phyloP scores from a whole-genome alignment of 2,113 vertebrate genomes.

The Cephalopterus ornatus region DNA sequence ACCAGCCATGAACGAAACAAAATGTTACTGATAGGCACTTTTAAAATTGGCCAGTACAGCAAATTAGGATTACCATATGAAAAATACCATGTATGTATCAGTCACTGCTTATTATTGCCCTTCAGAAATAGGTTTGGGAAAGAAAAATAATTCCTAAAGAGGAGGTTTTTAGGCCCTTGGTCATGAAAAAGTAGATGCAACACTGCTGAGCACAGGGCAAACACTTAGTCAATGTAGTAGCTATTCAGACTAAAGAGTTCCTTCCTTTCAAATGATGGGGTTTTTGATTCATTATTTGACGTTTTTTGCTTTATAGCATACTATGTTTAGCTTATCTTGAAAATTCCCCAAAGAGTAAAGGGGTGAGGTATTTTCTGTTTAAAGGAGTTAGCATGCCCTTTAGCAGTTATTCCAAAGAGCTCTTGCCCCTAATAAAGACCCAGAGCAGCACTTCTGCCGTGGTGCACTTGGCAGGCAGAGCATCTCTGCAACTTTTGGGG shows the following conservation, averaged over 20 bases:
- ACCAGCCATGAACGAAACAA: background rate
- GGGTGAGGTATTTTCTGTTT: background rate
- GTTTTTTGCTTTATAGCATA: background rate
- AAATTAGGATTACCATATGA: background rate
- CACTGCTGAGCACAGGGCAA: background rate
- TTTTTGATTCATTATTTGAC: background rate
- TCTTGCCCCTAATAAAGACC: background rate
- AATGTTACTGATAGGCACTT: background rate
- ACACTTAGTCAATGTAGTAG: background rate
- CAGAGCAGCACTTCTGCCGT: accelerated
- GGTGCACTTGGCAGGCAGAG: background rate
- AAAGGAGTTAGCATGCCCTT: background rate
- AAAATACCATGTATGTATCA: background rate
- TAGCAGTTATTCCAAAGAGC: background rate
- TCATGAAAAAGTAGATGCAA: background rate
- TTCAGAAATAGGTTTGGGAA: background rate
- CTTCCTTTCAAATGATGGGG: background rate
- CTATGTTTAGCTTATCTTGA: background rate
- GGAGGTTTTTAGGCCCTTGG: background rate
- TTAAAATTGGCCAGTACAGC: background rate
- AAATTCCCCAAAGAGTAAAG: background rate
- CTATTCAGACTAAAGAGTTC: background rate
- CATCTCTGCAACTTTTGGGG: background rate
- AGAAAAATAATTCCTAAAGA: background rate
- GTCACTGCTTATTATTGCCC: background rate